Evolutionary conservation across 2,797 vertebrate genomes (phyloP), one percentile per base, ranked within the genome.

Genomic region (Pelochelys cantorii): DNA sequence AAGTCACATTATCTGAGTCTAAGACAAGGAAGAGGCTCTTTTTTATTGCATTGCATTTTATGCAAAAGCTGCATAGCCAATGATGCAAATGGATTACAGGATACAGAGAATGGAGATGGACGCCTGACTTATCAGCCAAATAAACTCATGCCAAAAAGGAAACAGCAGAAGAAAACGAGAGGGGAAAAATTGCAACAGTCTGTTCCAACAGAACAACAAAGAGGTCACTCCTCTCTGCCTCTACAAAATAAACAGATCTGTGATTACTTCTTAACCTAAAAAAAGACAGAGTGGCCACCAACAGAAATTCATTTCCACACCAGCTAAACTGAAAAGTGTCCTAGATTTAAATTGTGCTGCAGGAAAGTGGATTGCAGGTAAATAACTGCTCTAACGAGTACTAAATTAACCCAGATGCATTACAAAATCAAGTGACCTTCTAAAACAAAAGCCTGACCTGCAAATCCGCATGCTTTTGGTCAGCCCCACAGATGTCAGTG

Each of bases 71-170:
- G 80, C 12, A 48, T 74, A 79, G 42, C 53, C 82, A 5, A 23
- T 55, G 7, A 3, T 0, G 2, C 20, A 29, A 59, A 56, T 2
- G 0, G 48, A 9, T 2, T 3, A 4, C 3, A 27, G 68, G 60
- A 14, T 83, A 83, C n/a, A 37, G 57, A 22, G 11, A 13, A 1
- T 7, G 79, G 87, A 86, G 62, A 3, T n/a, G 77, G 29, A 42
- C 4, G 48, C 7, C 0, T 53, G 79, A 23, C 7, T 84, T 2
- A 22, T 56, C 29, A 15, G 37, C 5, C 57, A 48, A 81, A 57
- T 0, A 22, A 60, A 54, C 37, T 34, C 56, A 56, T 15, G 54
- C 37, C 74, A 29, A 25, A 53, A 22, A 62, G 12, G 29, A 84
- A 93, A 78, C 3, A 0, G 3, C n/a, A 17, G 52, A 78, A 77